Base-by-base conservation (phyloP, 1,140 invertebrate genomes). In the Megalonaias nervosa region DNA sequence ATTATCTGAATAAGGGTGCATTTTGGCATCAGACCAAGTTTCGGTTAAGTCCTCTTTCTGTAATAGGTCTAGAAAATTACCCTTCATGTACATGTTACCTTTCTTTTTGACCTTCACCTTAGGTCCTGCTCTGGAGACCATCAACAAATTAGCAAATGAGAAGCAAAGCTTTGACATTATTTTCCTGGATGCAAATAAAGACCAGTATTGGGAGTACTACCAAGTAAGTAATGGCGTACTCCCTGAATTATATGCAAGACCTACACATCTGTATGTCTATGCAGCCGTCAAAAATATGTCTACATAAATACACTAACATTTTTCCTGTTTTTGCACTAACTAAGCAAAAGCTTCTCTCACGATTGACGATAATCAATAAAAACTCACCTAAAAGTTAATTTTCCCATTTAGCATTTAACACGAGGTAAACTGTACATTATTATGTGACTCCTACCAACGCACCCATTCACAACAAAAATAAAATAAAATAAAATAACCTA, bases 161-260 rank as follows among this genome's bases (percentile, higher is more conserved):
- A 26, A 57, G 69, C 59, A 71, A n/a, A n/a, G n/a, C n/a, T n/a
- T n/a, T n/a, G n/a, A n/a, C n/a, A n/a, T n/a, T n/a, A n/a, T n/a
- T n/a, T 78, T 78, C 58, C 67, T 78, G 19, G 76, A 78, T 57
- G 76, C 76, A 23, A 59, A 78, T 71, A 78, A 78, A 69, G 66
- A 67, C 1, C 65, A 71, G 13, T 78, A 78, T 26, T 55, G 67
- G 11, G 66, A 78, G 17, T 78, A 78, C 38, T 78, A 71, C 48
- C 72, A 73, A 65, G 76, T 78, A 78, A 31, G 17, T 69, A 19
- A 19, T 23, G 11, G 19, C 4, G 4, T n/a, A 9, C 19, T 62
- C 19, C 1, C 9, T 62, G 23, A n/a, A 0, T 62, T n/a, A 62
- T 15, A 0, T 62, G 19, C 13, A 62, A 11, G 23, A 12, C 23